Evolutionary conservation across 2,113 vertebrate genomes (phyloP).

Genomic region (Galemys pyrenaicus): DNA sequence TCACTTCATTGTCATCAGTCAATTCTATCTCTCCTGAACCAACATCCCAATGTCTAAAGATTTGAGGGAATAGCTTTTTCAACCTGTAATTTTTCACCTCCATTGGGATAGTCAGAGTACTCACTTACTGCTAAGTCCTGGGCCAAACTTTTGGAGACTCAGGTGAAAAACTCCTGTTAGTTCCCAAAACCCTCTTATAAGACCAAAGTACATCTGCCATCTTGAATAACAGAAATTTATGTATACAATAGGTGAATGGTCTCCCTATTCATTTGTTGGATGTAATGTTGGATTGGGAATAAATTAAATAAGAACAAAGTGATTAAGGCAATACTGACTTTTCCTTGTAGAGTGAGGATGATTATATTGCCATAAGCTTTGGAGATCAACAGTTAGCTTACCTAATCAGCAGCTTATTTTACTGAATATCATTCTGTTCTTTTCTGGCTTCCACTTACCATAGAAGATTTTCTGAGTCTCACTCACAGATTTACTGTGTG

Average conservation of each 20-base stretch:
- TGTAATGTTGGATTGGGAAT: neutral
- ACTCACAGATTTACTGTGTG: constrained; percentile 78
- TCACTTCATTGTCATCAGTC: neutral
- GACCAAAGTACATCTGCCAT: neutral
- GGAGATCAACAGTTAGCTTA: constrained; percentile 67
- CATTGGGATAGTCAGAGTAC: neutral
- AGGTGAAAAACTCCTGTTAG: neutral
- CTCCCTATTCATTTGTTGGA: neutral
- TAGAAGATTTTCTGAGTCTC: constrained; percentile 46
- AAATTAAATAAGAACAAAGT: neutral
- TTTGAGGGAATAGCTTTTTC: neutral
- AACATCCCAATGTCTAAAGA: neutral
- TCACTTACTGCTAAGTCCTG: neutral
- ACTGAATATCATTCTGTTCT: constrained; percentile 54
- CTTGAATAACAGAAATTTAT: constrained; percentile 4
- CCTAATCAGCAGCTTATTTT: constrained; percentile 79
- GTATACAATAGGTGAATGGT: neutral
- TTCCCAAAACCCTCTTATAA: neutral
- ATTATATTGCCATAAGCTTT: constrained; percentile 47
- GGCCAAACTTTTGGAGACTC: neutral
- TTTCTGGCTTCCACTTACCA: constrained; percentile 59
- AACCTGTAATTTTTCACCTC: neutral
- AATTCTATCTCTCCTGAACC: neutral
- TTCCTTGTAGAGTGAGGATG: neutral
- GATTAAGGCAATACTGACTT: constrained; percentile 41